Percentiles rank a stretch among this genome's conserved stretches.
Conservation (phyloP, 1,140 invertebrate species). For the Eriosoma lanigerum region DNA sequence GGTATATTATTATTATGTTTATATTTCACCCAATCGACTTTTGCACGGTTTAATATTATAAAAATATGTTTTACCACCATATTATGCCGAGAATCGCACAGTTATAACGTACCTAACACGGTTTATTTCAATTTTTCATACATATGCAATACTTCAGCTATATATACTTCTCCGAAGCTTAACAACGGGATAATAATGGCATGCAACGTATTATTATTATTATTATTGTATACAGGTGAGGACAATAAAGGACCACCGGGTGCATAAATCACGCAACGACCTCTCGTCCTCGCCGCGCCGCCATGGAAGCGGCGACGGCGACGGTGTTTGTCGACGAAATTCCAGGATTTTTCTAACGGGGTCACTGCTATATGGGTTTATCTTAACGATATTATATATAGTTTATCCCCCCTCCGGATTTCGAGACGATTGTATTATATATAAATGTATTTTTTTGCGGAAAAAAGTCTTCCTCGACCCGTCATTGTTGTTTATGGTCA, state of each 20-base stretch:
- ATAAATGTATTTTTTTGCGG: not conserved
- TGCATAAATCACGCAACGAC: conserved; percentile 31
- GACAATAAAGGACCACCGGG: conserved; percentile 36
- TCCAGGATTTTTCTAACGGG: conserved; percentile 45
- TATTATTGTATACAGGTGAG: not conserved
- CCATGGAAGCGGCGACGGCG: no score
- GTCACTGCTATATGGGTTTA: not conserved
- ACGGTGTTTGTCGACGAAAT: not conserved
- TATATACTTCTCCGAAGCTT: not conserved
- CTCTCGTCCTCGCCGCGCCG: not conserved
- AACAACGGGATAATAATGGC: conserved; percentile 49
- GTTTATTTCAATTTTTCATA: no score
- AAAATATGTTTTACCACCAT: no score
- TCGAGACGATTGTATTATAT: no score
- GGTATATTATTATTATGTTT: no score
- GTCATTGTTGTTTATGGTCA: not conserved
- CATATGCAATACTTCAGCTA: not conserved
- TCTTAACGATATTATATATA: no score
- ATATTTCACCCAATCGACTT: no score
- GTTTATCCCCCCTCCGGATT: not conserved
- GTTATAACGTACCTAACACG: no score
- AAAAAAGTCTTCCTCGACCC: not conserved
- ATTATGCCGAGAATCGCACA: no score
- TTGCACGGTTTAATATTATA: no score
- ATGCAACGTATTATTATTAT: not conserved